Base-by-base conservation (phyloP, 2,888 invertebrate genomes). In the Patella depressa region DNA sequence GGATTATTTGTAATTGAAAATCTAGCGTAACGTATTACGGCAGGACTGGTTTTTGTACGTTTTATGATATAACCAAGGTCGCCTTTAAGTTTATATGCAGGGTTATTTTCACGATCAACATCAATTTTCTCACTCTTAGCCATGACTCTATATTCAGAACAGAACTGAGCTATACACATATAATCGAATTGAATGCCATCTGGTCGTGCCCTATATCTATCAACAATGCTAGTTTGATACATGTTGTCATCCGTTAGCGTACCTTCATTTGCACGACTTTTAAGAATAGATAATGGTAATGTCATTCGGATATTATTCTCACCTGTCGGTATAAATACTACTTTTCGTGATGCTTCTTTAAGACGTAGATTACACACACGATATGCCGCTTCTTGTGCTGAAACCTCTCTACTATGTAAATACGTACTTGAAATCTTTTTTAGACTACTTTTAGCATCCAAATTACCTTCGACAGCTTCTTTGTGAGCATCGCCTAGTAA, bases 381-480 rank as follows among this genome's bases (percentile, higher is more conserved):
- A 57, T 75, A 78, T 11, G 77, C 77, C 34, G 78, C 77, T 70
- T 82, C 81, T 71, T 76, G 79, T n/a, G 75, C 75, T 53, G 75
- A 73, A 9, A 82, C 78, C 71, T 81, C 82, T 57, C 80, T 72
- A n/a, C 79, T 79, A 29, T 79, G 73, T 3, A 81, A 53, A 55
- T 82, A 79, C 2, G 72, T 76, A 12, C 53, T 34, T 19, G 75
- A 80, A 24, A 80, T 15, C 69, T 71, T 75, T 70, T 71, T 81
- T 77, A 80, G 78, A 69, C 59, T 55, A 4, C n/a, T n/a, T 2
- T 71, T 45, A 45, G 79, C 79, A 78, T 78, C 57, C 15, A 72
- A 19, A 72, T 81, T 79, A 12, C 77, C 76, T 71, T 78, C 54
- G 0, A 34, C 19, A n/a, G 79, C 72, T 74, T 81, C 81, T 65